Conservation (phyloP, 2,113 vertebrate genomes). For the Oryctolagus cuniculus region mOryCun1.1 NC_091436.1:125606501-125607000, state of each 20-base stretch:
- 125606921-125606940: neutral
- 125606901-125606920: neutral
- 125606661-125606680: neutral
- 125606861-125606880: neutral
- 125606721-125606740: neutral
- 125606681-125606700: neutral
- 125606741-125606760: accelerated
- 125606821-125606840: too few species aligned
- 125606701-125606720: neutral
- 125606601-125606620: neutral
- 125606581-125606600: neutral
- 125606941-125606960: neutral
- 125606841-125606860: neutral
- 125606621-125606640: neutral
- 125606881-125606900: neutral
- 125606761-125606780: neutral
- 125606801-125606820: neutral
- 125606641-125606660: neutral
- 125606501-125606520: neutral
- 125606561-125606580: too few species aligned
- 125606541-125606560: neutral
- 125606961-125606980: neutral
- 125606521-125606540: neutral
- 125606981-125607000: neutral
- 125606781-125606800: neutral